Evolutionary conservation across 1,140 invertebrate species (phyloP), one percentile per base, ranked within the genome.

Genomic region (Cephus cinctus): DNA sequence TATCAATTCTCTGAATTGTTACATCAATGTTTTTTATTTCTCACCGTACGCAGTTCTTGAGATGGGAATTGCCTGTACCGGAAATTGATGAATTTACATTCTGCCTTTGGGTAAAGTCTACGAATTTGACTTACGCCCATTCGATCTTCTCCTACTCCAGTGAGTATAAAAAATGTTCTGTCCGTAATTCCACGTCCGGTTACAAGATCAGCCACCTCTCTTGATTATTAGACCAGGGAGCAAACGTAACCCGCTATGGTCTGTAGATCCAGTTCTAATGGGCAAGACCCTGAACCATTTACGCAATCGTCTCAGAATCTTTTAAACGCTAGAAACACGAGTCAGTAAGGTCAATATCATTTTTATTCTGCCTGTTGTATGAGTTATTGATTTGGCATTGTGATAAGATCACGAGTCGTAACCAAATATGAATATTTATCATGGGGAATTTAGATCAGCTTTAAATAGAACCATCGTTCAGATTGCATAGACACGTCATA

Each of bases 111-210:
- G 50, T 86, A 21, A 76, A 80, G 44, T 78, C 82, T 25, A 73
- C 69, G 41, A 83, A 85, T 49, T 60, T 85, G 6, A 77, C 74
- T 0, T 66, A 77, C 35, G 73, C 80, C n/a, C 84, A 86, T 63
- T 81, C 80, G 3, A 70, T 86, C 36, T 79, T 86, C 43, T 83
- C 83, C 4, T 86, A 86, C 57, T 81, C 83, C 19, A 80, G 85
- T 86, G 67, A 81, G 83, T 80, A 61, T 50, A 42, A 30, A 32
- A 18, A 36, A 19, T 8, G 4, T 43, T 36, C 9, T 22, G 20
- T 34, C n/a, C 19, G 11, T 8, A 12, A 15, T n/a, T n/a, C n/a
- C 9, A 43, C 36, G 36, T 39, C 3, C 35, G 32, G 32, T 14
- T 40, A 40, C 14, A 40, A 38, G 34, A 14, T 36, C 34, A 18